phyloP scores from a whole-genome alignment of 2,888 invertebrate genomes.

The Lamproptera curius region DNA sequence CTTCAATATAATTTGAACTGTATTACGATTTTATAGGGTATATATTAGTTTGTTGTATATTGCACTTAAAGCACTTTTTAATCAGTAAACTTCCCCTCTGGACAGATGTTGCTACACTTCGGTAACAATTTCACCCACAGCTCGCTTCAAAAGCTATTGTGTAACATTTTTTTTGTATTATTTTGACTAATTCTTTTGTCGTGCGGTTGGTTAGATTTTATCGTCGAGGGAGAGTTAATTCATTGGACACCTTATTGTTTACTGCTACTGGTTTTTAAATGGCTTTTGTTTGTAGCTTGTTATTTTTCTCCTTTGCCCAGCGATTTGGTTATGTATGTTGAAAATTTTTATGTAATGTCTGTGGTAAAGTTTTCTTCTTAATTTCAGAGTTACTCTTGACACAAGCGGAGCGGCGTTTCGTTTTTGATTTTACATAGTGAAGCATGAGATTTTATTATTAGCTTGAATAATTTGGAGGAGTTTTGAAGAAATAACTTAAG shows the following conservation, averaged over 20 bases:
- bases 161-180: constrained; percentile 63
- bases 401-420: too few relatives aligned
- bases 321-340: not conserved
- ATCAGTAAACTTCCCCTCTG: constrained; percentile 49
- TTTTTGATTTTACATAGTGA: too few relatives aligned
- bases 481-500: too few relatives aligned
- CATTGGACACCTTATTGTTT: constrained; percentile 61
- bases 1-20: constrained; percentile 23
- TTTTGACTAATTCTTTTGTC: constrained; percentile 74
- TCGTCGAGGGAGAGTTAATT: constrained; percentile 60
- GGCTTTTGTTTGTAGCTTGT: constrained; percentile 38
- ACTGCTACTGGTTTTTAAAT: constrained; percentile 54
- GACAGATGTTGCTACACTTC: constrained; percentile 77
- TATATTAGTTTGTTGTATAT: constrained; percentile 11
- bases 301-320: not conserved
- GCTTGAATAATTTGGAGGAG: too few relatives aligned
- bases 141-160: constrained; percentile 67
- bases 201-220: constrained; percentile 72
- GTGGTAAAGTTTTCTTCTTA: too few relatives aligned
- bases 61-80: constrained; percentile 6
- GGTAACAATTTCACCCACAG: constrained; percentile 75
- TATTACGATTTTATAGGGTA: not conserved
- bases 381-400: too few relatives aligned
- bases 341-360: too few relatives aligned
- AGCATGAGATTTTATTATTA: too few relatives aligned